Conservation (phyloP, 53 echinoderm and acorn worm species). For the Paelopatides confundens region DNA sequence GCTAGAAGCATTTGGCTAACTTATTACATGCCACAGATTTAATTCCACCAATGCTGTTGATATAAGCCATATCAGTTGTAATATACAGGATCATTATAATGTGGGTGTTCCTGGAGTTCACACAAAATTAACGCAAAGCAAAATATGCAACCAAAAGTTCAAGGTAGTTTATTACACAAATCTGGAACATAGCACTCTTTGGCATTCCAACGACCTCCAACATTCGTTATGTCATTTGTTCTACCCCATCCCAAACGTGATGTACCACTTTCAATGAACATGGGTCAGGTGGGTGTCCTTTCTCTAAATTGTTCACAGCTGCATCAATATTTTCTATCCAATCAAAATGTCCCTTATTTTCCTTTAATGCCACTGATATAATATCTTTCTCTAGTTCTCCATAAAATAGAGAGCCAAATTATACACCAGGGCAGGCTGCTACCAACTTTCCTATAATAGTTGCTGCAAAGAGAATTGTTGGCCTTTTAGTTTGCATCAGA, state of each 20-base stretch:
- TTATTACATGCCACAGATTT: conserved; percentile 53
- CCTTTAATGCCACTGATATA: conserved; percentile 30
- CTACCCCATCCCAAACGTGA: conserved; percentile 36
- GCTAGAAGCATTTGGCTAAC: conserved; percentile 54
- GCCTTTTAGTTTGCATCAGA: not conserved
- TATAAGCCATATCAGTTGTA: conserved; percentile 56
- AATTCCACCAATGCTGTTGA: conserved; percentile 68
- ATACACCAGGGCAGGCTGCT: conserved; percentile 25
- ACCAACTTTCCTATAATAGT: conserved; percentile 46
- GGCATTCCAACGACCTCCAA: conserved; percentile 34
- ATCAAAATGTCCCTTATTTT: conserved; percentile 59
- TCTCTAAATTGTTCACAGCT: not conserved
- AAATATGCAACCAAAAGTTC: conserved; percentile 29
- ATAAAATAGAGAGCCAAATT: conserved; percentile 49
- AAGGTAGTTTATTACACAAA: conserved; percentile 44
- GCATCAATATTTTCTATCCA: conserved; percentile 40
- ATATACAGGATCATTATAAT: conserved; percentile 50
- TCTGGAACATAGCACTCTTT: not conserved
- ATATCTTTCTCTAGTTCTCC: conserved; percentile 50
- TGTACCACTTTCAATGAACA: not conserved
- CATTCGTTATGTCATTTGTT: not conserved
- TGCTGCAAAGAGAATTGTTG: conserved; percentile 8
- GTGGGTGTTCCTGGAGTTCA: not conserved
- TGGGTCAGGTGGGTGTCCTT: not conserved
- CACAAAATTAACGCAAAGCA: conserved; percentile 36